Conservation (phyloP, 2,888 invertebrate species). For the Xestia c-nigrum region DNA sequence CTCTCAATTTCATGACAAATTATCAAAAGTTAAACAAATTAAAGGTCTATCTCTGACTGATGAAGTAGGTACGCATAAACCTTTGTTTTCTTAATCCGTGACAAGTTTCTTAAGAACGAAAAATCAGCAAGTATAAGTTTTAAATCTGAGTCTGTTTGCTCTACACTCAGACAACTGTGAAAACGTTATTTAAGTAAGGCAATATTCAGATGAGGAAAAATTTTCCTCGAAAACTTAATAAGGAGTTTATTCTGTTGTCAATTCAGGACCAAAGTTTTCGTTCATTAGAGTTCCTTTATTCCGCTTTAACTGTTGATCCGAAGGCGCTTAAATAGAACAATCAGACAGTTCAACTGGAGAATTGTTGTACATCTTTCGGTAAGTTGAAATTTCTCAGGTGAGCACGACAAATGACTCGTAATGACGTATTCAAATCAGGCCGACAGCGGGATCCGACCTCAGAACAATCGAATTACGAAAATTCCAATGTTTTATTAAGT, state of each 20-base stretch:
- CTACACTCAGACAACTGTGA: background rate
- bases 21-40: conserved; percentile 62
- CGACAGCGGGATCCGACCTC: conserved; percentile 82
- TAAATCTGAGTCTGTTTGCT: conserved; percentile 10
- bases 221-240: conserved; percentile 22
- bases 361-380: conserved; percentile 55
- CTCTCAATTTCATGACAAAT: conserved; percentile 58
- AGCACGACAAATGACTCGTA: conserved; percentile 81
- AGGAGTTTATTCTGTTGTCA: conserved; percentile 22
- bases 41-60: conserved; percentile 52
- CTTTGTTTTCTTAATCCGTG: conserved; percentile 46
- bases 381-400: conserved; percentile 63
- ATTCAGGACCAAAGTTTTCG: conserved; percentile 33
- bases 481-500: conserved; percentile 90
- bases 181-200: conserved; percentile 7
- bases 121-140: conserved; percentile 11
- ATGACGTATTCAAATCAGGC: conserved; percentile 88
- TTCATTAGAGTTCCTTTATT: conserved; percentile 46
- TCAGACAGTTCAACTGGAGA: conserved; percentile 20
- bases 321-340: conserved; percentile 34
- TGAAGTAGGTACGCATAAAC: conserved; percentile 43
- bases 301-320: conserved; percentile 27
- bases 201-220: conserved; percentile 17
- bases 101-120: conserved; percentile 31
- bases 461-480: conserved; percentile 87